phyloP scores from a whole-genome alignment of 2,113 vertebrate genomes.

The Pontoporia blainvillei region DNA sequence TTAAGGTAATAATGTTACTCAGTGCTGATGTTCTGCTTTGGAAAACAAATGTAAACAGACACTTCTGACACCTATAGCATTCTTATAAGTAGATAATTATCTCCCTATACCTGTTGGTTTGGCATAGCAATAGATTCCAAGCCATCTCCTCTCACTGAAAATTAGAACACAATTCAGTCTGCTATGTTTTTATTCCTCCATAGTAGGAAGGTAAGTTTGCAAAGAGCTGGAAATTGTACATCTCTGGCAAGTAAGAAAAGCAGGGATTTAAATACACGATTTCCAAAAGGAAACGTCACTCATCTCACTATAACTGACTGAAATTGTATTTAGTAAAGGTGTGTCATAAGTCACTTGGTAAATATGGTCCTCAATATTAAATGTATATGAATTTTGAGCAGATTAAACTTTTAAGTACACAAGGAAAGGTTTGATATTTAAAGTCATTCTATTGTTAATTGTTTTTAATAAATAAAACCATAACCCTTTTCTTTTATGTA shows the following conservation, averaged over 20 bases:
- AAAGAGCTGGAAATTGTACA: not conserved
- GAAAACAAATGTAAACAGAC: slow-evolving; percentile 10
- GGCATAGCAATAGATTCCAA: not conserved
- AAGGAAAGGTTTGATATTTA: not conserved
- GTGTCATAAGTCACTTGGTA: not conserved
- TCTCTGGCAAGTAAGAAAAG: not conserved
- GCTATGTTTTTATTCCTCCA: not conserved
- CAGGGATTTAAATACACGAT: not conserved
- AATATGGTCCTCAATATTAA: not conserved
- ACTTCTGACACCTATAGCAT: slow-evolving; percentile 29
- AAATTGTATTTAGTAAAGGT: slow-evolving; percentile 13
- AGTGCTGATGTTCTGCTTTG: slow-evolving; percentile 9
- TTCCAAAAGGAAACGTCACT: not conserved
- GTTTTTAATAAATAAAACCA: slow-evolving; percentile 4
- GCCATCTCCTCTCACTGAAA: not conserved
- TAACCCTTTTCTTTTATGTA: not conserved
- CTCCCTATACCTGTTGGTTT: not conserved
- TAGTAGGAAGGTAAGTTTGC: not conserved
- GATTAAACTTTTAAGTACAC: not conserved
- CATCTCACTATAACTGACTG: not conserved
- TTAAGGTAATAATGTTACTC: not conserved
- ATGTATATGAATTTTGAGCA: not conserved
- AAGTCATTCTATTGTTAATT: not conserved
- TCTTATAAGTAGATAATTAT: not conserved
- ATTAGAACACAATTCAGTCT: slow-evolving; percentile 10